A percentile compares a stretch with the other conserved stretches of the same genome.
Conservation (phyloP, 2,888 invertebrate species). For the Tenthredo notha region DNA sequence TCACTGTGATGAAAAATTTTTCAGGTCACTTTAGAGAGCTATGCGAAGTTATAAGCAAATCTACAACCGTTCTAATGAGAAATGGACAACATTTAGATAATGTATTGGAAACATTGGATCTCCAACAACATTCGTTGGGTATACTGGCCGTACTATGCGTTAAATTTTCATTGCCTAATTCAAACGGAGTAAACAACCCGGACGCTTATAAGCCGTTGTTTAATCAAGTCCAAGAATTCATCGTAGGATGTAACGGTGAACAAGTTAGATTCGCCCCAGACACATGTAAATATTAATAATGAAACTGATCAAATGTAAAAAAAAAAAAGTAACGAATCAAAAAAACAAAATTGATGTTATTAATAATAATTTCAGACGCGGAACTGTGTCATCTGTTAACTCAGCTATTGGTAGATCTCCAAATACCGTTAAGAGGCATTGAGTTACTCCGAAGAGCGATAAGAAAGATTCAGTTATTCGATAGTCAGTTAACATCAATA, state of each 20-base stretch:
- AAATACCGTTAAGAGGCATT: constrained; percentile 91
- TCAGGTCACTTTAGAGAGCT: constrained; percentile 89
- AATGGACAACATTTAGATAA: constrained; percentile 93
- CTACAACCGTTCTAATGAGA: constrained; percentile 89
- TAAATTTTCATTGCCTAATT: constrained; percentile 84
- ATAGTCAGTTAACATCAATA: constrained; percentile 95
- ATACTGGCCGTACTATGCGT: constrained; percentile 92
- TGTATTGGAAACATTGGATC: constrained; percentile 93
- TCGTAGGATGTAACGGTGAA: constrained; percentile 92
- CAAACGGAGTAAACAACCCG: constrained; percentile 61
- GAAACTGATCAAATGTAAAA: background rate
- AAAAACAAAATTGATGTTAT: constrained; percentile 3
- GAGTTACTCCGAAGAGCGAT: constrained; percentile 91
- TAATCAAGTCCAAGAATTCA: constrained; percentile 92
- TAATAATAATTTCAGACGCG: constrained; percentile 84
- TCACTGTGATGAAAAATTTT: constrained; percentile 60
- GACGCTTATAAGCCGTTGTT: constrained; percentile 81
- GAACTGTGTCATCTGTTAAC: constrained; percentile 93
- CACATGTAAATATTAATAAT: constrained; percentile 82
- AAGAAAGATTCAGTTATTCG: constrained; percentile 91
- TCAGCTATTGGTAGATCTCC: constrained; percentile 87
- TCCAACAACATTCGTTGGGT: constrained; percentile 95
- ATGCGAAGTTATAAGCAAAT: constrained; percentile 87
- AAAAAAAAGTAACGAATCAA: background rate
- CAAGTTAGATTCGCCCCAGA: constrained; percentile 94